Evolutionary conservation across 2,797 vertebrate species (phyloP), one percentile per base, ranked within the genome.

Genomic region (Micrastur ruficollis): DNA sequence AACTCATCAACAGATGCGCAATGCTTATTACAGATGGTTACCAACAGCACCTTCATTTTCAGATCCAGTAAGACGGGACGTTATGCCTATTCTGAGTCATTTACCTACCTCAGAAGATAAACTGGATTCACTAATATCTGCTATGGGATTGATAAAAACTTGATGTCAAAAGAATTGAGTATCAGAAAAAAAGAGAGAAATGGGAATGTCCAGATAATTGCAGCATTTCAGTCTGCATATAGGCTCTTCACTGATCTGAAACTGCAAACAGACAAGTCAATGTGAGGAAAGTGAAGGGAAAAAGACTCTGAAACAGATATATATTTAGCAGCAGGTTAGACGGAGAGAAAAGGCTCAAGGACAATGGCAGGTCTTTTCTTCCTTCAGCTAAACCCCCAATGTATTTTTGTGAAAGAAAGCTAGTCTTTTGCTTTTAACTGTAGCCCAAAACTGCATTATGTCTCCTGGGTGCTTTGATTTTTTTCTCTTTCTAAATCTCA

Each of bases 321-420:
- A 95, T 95, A 96, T 97, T 96, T 96, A 97, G 94, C 70, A 97
- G 71, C 85, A 96, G 84, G 91, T 94, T 86, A 84, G 94, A 63
- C 11, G 49, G 61, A 90, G 36, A 97, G 90, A 96, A 95, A 96
- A 95, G 84, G 82, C 94, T 95, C 90, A 97, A 97, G 96, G 94
- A 97, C 96, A 97, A 94, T 84, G 71, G 81, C 83, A 94, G 65
- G 44, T 88, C 81, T 93, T 92, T 95, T 94, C 94, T 96, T 86
- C 50, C 89, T 95, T 79, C 67, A 94, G 92, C 31, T 94, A 96
- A 96, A 94, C 81, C 92, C 81, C 93, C 73, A 49, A 93, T 68
- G 86, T 84, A 94, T 91, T 94, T 97, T 82, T 84, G 79, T 73
- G 86, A 91, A 96, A 97, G 96, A 31, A 97, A 95, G 68, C 89